phyloP scores from a whole-genome alignment of 1,140 invertebrate genomes.

The Trachymyrmex septentrionalis region DNA sequence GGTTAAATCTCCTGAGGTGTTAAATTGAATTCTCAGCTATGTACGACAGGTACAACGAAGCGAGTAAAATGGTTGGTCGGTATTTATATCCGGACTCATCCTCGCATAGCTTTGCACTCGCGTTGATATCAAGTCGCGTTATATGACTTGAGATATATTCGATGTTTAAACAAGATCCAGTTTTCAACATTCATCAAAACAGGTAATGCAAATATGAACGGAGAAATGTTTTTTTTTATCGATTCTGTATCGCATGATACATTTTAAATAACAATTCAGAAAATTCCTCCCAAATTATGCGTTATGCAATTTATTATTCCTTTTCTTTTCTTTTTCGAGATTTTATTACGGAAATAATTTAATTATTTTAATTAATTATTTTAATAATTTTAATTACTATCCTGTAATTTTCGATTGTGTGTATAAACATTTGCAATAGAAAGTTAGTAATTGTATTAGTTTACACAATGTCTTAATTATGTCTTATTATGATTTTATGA shows the following conservation, averaged over 20 bases:
- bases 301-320: neutral
- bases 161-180: neutral
- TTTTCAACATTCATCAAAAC: conserved; percentile 1
- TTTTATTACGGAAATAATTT: neutral
- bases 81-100: neutral
- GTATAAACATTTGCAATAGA: neutral
- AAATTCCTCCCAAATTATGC: too few species aligned
- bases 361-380: too few species aligned
- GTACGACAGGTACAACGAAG: neutral
- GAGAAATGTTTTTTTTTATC: neutral
- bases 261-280: neutral
- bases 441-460: neutral
- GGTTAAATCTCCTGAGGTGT: neutral
- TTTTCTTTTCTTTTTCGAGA: neutral
- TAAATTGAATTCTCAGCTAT: conserved; percentile 29
- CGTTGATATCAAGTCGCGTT: neutral
- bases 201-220: neutral
- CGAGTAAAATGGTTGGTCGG: neutral
- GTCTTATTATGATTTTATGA: neutral
- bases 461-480: neutral
- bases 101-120: neutral
- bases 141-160: neutral
- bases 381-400: neutral
- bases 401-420: neutral
- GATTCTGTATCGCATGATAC: neutral